Conservation (phyloP, 1,140 invertebrate species). For the Oncopeltus fasciatus region DNA sequence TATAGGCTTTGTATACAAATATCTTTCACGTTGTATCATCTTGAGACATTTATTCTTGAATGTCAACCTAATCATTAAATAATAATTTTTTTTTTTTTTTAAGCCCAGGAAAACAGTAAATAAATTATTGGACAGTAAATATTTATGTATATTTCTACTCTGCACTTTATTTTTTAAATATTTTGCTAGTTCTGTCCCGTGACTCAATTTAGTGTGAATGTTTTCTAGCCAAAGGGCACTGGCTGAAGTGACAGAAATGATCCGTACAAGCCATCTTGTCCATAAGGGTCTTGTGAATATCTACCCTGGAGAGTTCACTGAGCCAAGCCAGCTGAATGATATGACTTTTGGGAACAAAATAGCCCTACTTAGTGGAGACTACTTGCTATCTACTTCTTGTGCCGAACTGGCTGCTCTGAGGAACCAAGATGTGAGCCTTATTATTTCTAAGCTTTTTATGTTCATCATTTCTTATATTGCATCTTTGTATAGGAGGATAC, state of each 20-base stretch:
- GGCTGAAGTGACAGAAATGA: conserved; percentile 95
- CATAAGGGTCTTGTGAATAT: conserved; percentile 84
- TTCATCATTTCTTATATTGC: no score
- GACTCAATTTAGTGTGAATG: background rate
- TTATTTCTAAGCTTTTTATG: no score
- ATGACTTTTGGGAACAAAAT: conserved; percentile 93
- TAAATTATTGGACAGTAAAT: no score
- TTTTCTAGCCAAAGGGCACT: conserved; percentile 63
- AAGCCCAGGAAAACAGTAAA: no score
- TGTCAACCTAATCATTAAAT: background rate
- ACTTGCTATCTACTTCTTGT: conserved; percentile 78
- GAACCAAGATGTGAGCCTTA: conserved; percentile 46
- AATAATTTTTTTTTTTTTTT: no score
- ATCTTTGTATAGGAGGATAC: no score
- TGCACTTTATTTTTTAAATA: no score
- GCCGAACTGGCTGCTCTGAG: conserved; percentile 66
- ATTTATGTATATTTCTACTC: no score
- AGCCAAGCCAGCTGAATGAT: conserved; percentile 45
- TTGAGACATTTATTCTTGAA: no score
- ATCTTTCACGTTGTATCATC: no score
- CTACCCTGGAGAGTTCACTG: conserved; percentile 38
- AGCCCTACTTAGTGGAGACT: conserved; percentile 82
- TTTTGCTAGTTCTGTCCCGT: no score
- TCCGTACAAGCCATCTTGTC: conserved; percentile 85
- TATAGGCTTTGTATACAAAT: no score